Evolutionary conservation across 2,888 invertebrate genomes (phyloP), one percentile per base, ranked within the genome.

Genomic region (Lycaena phlaeas): DNA sequence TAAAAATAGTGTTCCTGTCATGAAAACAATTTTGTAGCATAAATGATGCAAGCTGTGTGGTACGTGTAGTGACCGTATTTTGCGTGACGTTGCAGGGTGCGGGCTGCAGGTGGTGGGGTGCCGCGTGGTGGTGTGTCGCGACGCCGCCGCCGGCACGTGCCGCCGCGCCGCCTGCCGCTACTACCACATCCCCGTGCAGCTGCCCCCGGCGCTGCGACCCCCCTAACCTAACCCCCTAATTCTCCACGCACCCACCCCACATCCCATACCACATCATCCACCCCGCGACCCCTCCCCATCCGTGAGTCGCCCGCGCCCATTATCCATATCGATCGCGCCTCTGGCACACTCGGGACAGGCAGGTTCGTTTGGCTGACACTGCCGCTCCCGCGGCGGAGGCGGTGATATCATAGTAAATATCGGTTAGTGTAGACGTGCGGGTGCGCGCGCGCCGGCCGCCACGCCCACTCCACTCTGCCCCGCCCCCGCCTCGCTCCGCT

Each of bases 101-200:
- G 90, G 92, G 87, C 94, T 96, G 88, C 95, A 95, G 90, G 93
- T 96, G 89, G 92, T 91, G 87, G 95, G 95, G 87, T 93, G 95
- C 85, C 93, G 94, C 85, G 96, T 96, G 87, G 95, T 94, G 84
- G 96, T 96, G 79, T 96, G 96, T 86, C 94, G 96, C 82, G 96
- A 96, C 88, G 95, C 95, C 81, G 95, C 94, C 70, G 95, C 95
- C 82, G 95, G 95, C 86, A 90, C 93, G 85, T 96, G 96, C 86
- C 90, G 92, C 77, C 93, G 96, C 85, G 92, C 94, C 85, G 90
- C 92, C 86, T 96, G 96, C 92, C 96, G 96, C 90, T 96, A 95
- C 89, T 96, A 96, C 90, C 96, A 96, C 90, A 95, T 96, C 90
- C 95, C 96, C 68, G 90, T 95, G 78, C 91, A 90, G 71, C 86